Conservation (phyloP, 2,888 invertebrate genomes). For the Harpalus rufipes region DNA sequence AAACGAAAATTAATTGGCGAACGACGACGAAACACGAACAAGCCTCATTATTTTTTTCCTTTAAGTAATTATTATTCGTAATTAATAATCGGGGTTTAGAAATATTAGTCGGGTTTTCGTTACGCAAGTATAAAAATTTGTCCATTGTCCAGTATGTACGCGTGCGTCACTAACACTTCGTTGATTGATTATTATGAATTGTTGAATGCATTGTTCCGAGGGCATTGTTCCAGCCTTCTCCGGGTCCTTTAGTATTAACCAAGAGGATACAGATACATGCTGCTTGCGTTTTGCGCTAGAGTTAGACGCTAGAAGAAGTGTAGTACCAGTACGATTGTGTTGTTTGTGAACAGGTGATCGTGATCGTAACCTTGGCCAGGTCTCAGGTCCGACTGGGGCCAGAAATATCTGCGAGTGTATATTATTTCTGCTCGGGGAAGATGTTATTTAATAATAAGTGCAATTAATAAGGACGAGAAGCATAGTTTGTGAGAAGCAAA, state of each 20-base stretch:
- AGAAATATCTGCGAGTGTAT: background rate
- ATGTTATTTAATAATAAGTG: background rate
- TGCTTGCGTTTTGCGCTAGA: background rate
- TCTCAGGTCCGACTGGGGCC: background rate
- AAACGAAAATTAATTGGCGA: slow-evolving; percentile 33
- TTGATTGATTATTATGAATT: slow-evolving; percentile 54
- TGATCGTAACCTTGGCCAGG: background rate
- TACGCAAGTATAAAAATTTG: background rate
- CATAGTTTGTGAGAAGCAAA: background rate
- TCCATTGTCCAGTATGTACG: slow-evolving; percentile 8
- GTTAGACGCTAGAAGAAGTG: too few relatives aligned
- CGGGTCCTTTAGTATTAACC: slow-evolving; percentile 10
- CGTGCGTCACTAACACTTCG: slow-evolving; percentile 16
- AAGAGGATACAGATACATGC: background rate
- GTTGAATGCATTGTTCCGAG: slow-evolving; percentile 29
- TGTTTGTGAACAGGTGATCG: slow-evolving; percentile 11
- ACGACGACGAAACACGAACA: slow-evolving; percentile 18
- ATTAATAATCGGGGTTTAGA: slow-evolving; percentile 5
- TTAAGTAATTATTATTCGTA: slow-evolving; percentile 37
- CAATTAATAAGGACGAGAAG: background rate
- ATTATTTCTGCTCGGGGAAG: too few relatives aligned
- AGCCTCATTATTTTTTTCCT: slow-evolving; percentile 38
- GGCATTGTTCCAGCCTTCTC: slow-evolving; percentile 19
- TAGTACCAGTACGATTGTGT: background rate
- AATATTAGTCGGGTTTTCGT: background rate